Conservation (phyloP, 2,113 vertebrate species). For the Aegypius monachus region DNA sequence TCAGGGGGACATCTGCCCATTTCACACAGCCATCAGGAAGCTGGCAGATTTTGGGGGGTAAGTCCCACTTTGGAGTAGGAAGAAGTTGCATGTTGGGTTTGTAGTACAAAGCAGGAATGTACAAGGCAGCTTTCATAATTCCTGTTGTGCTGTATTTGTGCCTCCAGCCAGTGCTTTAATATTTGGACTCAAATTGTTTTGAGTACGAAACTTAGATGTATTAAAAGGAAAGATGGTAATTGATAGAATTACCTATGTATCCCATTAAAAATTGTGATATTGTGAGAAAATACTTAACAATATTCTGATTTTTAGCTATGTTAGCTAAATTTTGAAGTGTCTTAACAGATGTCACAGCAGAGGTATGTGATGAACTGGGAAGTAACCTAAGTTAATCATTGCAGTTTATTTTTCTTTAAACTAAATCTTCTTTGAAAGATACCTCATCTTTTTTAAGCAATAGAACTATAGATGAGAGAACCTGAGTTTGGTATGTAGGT, state of each 20-base stretch:
- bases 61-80: neutral
- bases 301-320: conserved; percentile 44
- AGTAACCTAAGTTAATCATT: conserved; percentile 27
- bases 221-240: conserved; percentile 36
- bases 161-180: conserved; percentile 66
- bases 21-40: neutral
- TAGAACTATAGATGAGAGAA: conserved; percentile 34
- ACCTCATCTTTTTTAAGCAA: conserved; percentile 65
- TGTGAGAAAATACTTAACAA: conserved; percentile 35
- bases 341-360: conserved; percentile 33
- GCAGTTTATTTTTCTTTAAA: conserved; percentile 55
- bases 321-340: conserved; percentile 26
- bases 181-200: conserved; percentile 51
- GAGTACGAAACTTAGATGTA: conserved; percentile 36
- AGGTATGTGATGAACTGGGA: neutral
- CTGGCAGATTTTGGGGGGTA: neutral
- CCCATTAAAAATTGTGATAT: conserved; percentile 9
- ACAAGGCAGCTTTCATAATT: conserved; percentile 21
- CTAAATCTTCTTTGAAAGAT: conserved; percentile 52
- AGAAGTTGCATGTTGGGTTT: neutral
- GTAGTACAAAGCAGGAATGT: conserved; percentile 39
- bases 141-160: conserved; percentile 54
- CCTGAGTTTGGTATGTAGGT: neutral
- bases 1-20: neutral
- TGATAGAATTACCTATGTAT: neutral